Percentiles rank a stretch among this genome's conserved stretches.
These are phyloP conservation scores for Euwallacea fornicatus DNA, from an alignment of 1,140 invertebrate species.

Conservation along the genomic window DNA sequence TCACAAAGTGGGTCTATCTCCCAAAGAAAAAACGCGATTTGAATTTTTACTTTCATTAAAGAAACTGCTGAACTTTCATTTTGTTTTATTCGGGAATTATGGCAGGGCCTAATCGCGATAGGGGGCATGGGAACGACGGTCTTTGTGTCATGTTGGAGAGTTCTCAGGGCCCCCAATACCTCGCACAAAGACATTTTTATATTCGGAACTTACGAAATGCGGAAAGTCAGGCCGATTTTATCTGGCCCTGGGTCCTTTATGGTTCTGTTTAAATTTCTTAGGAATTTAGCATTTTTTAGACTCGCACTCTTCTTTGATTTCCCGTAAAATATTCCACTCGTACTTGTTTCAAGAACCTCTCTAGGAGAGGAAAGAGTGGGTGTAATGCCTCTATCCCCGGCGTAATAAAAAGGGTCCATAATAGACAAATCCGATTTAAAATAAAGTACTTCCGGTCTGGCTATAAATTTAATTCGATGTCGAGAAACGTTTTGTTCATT, in stretches of 20 bases:
- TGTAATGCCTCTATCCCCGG: background rate
- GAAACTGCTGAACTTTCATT: slow-evolving; percentile 9
- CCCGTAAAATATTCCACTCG: background rate
- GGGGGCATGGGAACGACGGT: background rate
- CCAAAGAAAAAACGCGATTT: slow-evolving; percentile 1
- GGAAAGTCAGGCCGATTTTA: slow-evolving; percentile 6
- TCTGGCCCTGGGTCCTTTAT: background rate
- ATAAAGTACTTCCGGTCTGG: slow-evolving; percentile 18
- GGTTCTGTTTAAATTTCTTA: background rate
- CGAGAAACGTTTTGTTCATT: slow-evolving; percentile 18
- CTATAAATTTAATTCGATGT: slow-evolving; percentile 26
- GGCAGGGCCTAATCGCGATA: slow-evolving; percentile 7
- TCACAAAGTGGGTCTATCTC: slow-evolving; percentile 17
- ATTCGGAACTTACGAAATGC: slow-evolving; percentile 4
- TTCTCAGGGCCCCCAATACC: slow-evolving; percentile 3
- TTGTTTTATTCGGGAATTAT: background rate
- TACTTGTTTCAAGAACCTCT: background rate
- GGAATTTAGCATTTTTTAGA: background rate
- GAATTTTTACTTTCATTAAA: slow-evolving; percentile 20
- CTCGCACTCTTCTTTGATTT: background rate
- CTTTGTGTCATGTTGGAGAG: slow-evolving; percentile 9
- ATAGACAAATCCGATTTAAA: slow-evolving; percentile 12
- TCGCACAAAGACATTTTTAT: slow-evolving; percentile 8
- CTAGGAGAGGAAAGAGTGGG: background rate
- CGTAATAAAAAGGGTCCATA: slow-evolving; percentile 1